phyloP scores from a whole-genome alignment of 2,888 invertebrate species.

The Isotomurus palustris region DNA sequence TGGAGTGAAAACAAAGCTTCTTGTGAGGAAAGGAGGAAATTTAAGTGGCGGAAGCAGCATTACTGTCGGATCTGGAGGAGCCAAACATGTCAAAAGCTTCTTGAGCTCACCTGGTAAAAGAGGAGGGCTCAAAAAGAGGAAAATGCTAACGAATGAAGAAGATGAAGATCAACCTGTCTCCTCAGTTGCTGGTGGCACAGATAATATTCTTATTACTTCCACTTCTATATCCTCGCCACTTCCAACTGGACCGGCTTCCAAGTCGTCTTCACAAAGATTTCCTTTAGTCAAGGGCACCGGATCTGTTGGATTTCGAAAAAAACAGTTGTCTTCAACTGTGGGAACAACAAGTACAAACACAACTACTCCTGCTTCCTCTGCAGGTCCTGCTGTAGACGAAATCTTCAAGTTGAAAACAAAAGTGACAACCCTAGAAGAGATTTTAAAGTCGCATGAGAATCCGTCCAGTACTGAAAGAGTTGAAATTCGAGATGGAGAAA shows the following conservation, averaged over 20 bases:
- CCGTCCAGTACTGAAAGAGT: too few species aligned
- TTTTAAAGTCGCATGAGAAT: conserved; percentile 34
- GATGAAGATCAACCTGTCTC: conserved; percentile 22
- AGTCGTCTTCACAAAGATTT: not conserved
- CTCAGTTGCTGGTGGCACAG: conserved; percentile 1
- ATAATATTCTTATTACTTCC: conserved; percentile 17
- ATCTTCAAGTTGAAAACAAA: conserved; percentile 41
- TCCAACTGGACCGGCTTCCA: not conserved
- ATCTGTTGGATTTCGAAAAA: too few species aligned
- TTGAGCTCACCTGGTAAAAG: conserved; percentile 12
- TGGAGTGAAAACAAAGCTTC: conserved; percentile 40
- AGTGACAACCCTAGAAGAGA: conserved; percentile 45
- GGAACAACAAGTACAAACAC: conserved; percentile 7
- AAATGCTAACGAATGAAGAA: conserved; percentile 25
- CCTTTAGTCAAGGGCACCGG: too few species aligned
- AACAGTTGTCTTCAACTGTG: too few species aligned
- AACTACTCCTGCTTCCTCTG: conserved; percentile 22
- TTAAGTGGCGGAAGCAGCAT: too few species aligned
- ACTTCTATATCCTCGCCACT: not conserved
- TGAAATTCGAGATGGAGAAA: too few species aligned
- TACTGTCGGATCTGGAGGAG: not conserved
- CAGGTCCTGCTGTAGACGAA: conserved; percentile 18
- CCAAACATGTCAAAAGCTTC: not conserved
- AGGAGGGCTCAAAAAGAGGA: conserved; percentile 18
- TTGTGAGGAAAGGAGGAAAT: conserved; percentile 33